Evolutionary conservation across 2,797 vertebrate genomes (phyloP).

Genomic region (Mareca strepera): DNA sequence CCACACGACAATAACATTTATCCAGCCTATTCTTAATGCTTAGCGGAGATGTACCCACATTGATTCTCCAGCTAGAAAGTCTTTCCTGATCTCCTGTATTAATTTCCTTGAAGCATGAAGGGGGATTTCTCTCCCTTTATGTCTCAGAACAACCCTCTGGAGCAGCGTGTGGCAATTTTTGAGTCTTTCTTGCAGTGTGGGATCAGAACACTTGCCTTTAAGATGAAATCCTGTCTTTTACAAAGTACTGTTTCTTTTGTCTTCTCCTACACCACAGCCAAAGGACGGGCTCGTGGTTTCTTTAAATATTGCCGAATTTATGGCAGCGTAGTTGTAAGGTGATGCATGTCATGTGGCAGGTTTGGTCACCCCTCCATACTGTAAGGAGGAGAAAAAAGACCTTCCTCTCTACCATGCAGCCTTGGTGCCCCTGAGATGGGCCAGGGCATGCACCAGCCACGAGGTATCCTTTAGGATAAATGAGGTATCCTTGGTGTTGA

Average conservation of each 20-base stretch:
- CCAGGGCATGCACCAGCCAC: not conserved
- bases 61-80: not conserved
- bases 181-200: not conserved
- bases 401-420: not conserved
- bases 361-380: not conserved
- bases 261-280: not conserved
- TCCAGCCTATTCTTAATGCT: not conserved
- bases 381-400: not conserved
- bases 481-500: not conserved
- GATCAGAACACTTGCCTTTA: not conserved
- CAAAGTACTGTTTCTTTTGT: not conserved
- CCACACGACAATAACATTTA: not conserved
- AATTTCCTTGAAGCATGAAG: not conserved
- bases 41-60: not conserved
- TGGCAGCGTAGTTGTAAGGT: not conserved
- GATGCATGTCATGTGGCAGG: not conserved
- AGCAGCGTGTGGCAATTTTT: not conserved
- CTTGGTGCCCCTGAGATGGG: not conserved
- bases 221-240: not conserved
- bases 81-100: not conserved
- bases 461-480: too few species aligned
- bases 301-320: not conserved
- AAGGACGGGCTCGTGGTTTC: not conserved
- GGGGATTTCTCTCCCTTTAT: not conserved
- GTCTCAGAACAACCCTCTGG: not conserved